Evolutionary conservation across 2,113 vertebrate species (phyloP).

Genomic region (Turdus rufiventris): DNA sequence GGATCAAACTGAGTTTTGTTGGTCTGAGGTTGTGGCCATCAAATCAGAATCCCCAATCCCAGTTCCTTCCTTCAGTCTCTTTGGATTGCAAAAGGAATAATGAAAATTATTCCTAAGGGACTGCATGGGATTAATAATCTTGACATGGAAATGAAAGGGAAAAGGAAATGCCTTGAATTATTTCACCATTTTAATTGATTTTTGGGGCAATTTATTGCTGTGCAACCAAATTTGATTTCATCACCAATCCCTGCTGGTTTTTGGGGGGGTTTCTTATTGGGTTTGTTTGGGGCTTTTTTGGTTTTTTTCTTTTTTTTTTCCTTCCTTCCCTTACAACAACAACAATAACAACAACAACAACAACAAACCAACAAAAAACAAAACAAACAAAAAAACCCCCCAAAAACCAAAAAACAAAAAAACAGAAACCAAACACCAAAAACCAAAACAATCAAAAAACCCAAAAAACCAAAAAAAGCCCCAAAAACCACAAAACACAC

Average conservation of each 20-base stretch:
- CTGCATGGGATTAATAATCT: rapidly evolving
- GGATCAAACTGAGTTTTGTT: background rate
- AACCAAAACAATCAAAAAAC: no score
- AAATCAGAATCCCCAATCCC: background rate
- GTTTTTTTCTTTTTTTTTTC: background rate
- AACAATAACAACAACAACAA: no score
- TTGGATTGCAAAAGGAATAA: background rate
- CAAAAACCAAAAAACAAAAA: no score
- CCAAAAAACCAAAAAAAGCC: no score
- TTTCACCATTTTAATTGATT: background rate
- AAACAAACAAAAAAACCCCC: no score
- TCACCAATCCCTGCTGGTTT: background rate
- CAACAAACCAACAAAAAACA: no score
- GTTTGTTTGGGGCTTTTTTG: no score
- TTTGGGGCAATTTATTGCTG: background rate
- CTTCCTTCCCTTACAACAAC: background rate
- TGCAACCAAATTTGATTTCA: background rate
- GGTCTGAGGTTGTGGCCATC: background rate
- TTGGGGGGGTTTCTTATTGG: no score
- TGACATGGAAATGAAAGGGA: background rate
- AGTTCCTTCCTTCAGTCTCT: background rate
- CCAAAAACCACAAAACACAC: no score
- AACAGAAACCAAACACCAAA: no score
- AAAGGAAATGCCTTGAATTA: background rate
- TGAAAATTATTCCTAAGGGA: background rate